Percentiles rank a stretch among this genome's conserved stretches.
These are phyloP conservation scores for Agrochola lychnidis DNA, from an alignment of 2,888 invertebrate genomes.

Conservation along the genomic window DNA sequence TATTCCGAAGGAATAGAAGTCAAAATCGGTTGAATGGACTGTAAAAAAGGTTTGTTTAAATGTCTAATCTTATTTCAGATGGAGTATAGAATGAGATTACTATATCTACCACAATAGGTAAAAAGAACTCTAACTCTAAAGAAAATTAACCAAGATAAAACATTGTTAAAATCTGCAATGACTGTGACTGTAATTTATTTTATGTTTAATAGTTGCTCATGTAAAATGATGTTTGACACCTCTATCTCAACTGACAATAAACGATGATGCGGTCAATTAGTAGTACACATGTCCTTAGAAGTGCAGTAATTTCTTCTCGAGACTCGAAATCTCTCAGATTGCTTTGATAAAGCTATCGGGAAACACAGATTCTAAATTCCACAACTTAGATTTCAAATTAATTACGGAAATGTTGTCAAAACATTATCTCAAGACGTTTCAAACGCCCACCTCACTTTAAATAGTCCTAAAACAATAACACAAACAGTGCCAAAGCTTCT, in stretches of 20 bases:
- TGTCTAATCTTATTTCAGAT: too few relatives aligned
- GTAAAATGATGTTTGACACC: too few relatives aligned
- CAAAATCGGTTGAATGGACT: too few relatives aligned
- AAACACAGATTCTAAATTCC: not conserved
- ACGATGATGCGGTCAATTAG: not conserved
- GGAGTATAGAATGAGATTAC: too few relatives aligned
- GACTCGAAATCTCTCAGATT: not conserved
- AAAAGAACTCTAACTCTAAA: too few relatives aligned
- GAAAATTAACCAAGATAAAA: not conserved
- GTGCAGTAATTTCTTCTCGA: too few relatives aligned
- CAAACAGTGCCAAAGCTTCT: conserved; percentile 23
- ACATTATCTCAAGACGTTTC: conserved; percentile 3
- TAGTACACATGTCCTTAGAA: not conserved
- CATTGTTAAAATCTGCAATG: not conserved
- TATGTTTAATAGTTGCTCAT: not conserved
- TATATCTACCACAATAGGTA: too few relatives aligned
- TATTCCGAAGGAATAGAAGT: too few relatives aligned
- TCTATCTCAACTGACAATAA: not conserved
- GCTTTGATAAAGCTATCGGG: not conserved
- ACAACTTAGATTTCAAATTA: conserved; percentile 8
- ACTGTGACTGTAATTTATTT: not conserved
- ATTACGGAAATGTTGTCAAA: not conserved
- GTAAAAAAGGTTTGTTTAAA: too few relatives aligned
- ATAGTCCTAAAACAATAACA: conserved; percentile 33
- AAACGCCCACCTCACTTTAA: conserved; percentile 14